Percentiles rank a stretch among this genome's conserved stretches.
Evolutionary conservation across 2,888 invertebrate species (phyloP).

Genomic region (Lepidonotus clava): DNA sequence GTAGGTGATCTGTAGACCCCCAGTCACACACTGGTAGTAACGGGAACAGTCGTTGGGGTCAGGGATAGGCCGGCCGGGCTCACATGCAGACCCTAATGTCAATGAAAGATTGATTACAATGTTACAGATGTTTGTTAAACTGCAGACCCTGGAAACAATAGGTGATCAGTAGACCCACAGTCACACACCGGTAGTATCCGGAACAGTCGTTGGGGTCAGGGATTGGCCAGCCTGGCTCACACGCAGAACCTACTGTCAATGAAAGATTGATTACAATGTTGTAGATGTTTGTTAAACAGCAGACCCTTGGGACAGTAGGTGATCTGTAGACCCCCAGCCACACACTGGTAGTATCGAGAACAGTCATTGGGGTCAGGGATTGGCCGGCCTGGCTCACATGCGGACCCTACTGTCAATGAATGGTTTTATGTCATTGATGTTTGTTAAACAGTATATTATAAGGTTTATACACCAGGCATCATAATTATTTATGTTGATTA

Average conservation of each 20-base stretch:
- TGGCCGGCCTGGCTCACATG: not conserved
- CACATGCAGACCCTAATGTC: not conserved
- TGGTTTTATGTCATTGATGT: no score
- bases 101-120: not conserved
- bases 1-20: slow-evolving; percentile 9
- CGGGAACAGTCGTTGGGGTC: slow-evolving; percentile 47
- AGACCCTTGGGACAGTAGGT: slow-evolving; percentile 51
- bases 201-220: slow-evolving; percentile 47
- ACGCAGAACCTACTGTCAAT: not conserved
- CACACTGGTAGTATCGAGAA: slow-evolving; percentile 50
- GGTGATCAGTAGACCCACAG: not conserved
- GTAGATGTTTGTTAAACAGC: slow-evolving; percentile 58
- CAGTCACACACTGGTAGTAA: slow-evolving; percentile 41
- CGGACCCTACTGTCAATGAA: not conserved
- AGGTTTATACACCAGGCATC: no score
- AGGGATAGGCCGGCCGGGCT: not conserved
- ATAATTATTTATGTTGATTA: no score
- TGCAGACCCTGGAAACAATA: slow-evolving; percentile 49
- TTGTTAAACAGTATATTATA: slow-evolving; percentile 53
- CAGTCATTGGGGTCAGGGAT: slow-evolving; percentile 46
- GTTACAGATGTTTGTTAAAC: slow-evolving; percentile 28
- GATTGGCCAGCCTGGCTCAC: not conserved
- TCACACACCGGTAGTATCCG: slow-evolving; percentile 46
- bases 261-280: no score
- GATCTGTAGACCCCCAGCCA: not conserved